Conservation (phyloP, 2,888 invertebrate genomes). For the Nymphalis polychloros region DNA sequence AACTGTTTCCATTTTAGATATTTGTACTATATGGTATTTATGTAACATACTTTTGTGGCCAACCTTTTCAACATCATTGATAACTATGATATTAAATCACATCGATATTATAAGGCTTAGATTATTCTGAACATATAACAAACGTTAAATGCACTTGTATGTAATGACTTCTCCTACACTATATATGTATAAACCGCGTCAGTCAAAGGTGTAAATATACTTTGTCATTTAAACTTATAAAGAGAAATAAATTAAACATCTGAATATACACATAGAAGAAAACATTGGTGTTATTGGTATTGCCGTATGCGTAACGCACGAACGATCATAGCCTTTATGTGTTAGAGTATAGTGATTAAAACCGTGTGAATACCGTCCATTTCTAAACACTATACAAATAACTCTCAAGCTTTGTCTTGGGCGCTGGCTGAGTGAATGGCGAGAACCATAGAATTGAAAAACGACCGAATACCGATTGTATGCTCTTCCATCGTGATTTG, state of each 20-base stretch:
- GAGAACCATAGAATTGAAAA: slow-evolving; percentile 97
- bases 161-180: background rate
- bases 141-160: slow-evolving; percentile 5
- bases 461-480: slow-evolving; percentile 97
- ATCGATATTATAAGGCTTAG: slow-evolving; percentile 20
- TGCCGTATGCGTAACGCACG: background rate
- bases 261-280: slow-evolving; percentile 14
- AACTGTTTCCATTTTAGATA: background rate
- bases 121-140: background rate
- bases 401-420: slow-evolving; percentile 88
- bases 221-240: slow-evolving; percentile 22
- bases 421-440: slow-evolving; percentile 92
- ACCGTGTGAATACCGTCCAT: background rate
- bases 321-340: slow-evolving; percentile 3
- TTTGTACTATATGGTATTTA: slow-evolving; percentile 2
- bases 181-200: slow-evolving; percentile 25
- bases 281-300: slow-evolving; percentile 11
- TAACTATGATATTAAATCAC: slow-evolving; percentile 11
- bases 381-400: slow-evolving; percentile 92
- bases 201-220: slow-evolving; percentile 24
- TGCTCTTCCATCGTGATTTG: slow-evolving; percentile 96
- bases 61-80: background rate
- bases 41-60: slow-evolving; percentile 16
- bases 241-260: slow-evolving; percentile 23
- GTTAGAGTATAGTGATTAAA: slow-evolving; percentile 4